Conservation (phyloP, 2,797 vertebrate genomes). For the Salarias fasciatus region DNA sequence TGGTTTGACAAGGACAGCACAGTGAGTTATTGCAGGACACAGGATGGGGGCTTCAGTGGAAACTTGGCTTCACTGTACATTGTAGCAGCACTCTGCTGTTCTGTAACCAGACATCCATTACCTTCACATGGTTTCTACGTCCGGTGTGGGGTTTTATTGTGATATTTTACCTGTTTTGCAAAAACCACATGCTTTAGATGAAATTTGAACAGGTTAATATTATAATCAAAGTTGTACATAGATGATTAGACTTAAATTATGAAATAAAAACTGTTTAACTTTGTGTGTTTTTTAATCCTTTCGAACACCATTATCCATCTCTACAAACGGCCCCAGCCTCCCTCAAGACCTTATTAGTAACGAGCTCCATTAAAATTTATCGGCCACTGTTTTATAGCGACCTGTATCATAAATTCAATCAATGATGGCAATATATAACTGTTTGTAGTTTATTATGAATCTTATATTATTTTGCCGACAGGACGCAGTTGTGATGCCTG, state of each 20-base stretch:
- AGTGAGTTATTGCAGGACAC: slow-evolving; percentile 76
- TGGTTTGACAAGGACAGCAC: slow-evolving; percentile 81
- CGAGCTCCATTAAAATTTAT: slow-evolving; percentile 92
- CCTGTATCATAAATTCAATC: slow-evolving; percentile 86
- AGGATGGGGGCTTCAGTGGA: slow-evolving; percentile 52
- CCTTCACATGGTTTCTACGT: slow-evolving; percentile 11
- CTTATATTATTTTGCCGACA: slow-evolving; percentile 84
- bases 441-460: slow-evolving; percentile 86
- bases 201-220: slow-evolving; percentile 2
- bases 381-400: slow-evolving; percentile 90
- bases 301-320: slow-evolving; percentile 52
- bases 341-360: slow-evolving; percentile 88
- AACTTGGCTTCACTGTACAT: slow-evolving; percentile 62
- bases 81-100: slow-evolving; percentile 21
- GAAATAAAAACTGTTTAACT: slow-evolving; percentile 11
- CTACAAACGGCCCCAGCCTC: slow-evolving; percentile 46
- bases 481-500: slow-evolving; percentile 71
- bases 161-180: background rate
- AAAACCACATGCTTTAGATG: background rate
- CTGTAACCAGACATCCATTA: slow-evolving; percentile 27
- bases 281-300: slow-evolving; percentile 45
- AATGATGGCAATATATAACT: slow-evolving; percentile 81
- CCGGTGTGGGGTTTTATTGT: background rate
- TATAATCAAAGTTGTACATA: background rate
- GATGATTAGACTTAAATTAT: slow-evolving; percentile 11